Evolutionary conservation across 2,113 vertebrate species (phyloP).

Genomic region (Numenius arquata): DNA sequence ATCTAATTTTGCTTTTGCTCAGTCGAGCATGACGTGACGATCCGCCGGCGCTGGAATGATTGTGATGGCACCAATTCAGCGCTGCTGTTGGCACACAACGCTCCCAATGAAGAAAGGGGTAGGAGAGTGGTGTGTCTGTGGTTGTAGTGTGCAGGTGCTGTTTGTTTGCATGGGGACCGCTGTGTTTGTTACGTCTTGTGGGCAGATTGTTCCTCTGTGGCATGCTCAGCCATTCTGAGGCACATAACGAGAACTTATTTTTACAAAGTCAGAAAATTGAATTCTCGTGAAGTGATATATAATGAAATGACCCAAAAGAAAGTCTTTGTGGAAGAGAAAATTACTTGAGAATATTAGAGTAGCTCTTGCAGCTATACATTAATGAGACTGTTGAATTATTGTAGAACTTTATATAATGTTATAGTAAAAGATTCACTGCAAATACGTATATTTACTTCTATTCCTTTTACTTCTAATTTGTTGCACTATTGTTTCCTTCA

Average conservation of each 20-base stretch:
- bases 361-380: background rate
- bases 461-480: background rate
- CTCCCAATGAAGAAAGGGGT: background rate
- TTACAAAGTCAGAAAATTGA: too few species aligned
- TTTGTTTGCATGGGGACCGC: background rate
- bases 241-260: background rate
- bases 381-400: background rate
- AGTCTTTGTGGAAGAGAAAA: background rate
- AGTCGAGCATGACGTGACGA: background rate
- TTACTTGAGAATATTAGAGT: background rate
- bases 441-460: background rate
- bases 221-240: background rate
- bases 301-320: background rate
- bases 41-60: background rate
- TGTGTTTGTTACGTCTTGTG: fast-evolving
- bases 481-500: background rate
- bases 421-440: background rate
- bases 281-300: background rate
- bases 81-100: background rate
- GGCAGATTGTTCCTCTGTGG: background rate
- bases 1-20: background rate
- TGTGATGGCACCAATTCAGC: background rate
- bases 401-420: background rate
- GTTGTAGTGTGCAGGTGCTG: background rate
- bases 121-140: background rate